phyloP scores from a whole-genome alignment of 2,113 vertebrate species.

The Protobothrops flavoviridis region DNA sequence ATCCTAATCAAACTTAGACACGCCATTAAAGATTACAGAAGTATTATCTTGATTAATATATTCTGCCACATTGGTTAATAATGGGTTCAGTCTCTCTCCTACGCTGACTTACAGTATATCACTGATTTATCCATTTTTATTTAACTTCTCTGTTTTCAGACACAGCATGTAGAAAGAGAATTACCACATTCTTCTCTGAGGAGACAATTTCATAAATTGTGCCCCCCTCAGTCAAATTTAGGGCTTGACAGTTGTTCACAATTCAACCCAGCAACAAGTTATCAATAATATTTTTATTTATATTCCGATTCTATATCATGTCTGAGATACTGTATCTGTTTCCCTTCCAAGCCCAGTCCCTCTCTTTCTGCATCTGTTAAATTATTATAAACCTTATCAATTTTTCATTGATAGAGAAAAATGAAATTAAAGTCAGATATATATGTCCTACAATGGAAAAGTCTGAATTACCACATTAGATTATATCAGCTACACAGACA shows the following conservation, averaged over 20 bases:
- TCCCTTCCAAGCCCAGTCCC: background rate
- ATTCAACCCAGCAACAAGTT: background rate
- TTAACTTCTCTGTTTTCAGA: background rate
- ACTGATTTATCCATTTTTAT: background rate
- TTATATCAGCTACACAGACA: background rate
- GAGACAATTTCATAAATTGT: background rate
- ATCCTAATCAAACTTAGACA: slow-evolving; percentile 32
- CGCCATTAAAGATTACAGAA: background rate
- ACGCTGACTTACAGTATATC: background rate
- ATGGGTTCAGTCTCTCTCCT: background rate
- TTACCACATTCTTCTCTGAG: background rate
- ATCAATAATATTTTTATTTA: background rate
- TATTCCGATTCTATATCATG: background rate
- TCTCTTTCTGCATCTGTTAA: background rate
- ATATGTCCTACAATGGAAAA: background rate
- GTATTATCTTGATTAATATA: background rate
- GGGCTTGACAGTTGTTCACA: background rate
- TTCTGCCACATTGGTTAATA: background rate
- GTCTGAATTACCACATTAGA: background rate
- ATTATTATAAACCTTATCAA: too few relatives aligned
- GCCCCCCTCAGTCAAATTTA: background rate
- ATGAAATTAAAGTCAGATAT: background rate
- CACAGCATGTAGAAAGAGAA: background rate
- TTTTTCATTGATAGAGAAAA: background rate
- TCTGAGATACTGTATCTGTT: background rate